These are phyloP conservation scores for Colinus virginianus DNA, from an alignment of 2,113 vertebrate species.

Conservation along the genomic window DNA sequence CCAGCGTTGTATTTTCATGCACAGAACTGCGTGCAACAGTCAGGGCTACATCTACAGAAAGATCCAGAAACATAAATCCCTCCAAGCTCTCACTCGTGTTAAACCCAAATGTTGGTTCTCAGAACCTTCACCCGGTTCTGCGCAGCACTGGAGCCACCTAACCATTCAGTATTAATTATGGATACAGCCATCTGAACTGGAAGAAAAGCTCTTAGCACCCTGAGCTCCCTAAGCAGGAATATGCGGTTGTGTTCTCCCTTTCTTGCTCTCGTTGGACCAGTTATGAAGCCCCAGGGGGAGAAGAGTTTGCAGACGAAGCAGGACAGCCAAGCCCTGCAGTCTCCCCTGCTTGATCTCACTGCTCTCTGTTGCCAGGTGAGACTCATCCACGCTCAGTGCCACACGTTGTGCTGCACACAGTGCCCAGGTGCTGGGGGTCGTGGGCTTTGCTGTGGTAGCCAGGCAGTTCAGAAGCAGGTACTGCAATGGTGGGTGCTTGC, in stretches of 20 bases:
- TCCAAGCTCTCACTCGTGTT: not conserved
- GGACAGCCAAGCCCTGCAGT: not conserved
- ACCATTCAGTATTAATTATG: not conserved
- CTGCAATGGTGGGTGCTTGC: not conserved
- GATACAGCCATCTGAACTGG: not conserved
- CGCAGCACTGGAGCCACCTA: not conserved
- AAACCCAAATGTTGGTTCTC: not conserved
- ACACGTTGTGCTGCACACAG: accelerated
- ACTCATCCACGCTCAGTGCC: accelerated
- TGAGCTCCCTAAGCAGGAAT: not conserved
- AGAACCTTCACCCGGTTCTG: not conserved
- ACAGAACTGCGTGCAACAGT: not conserved
- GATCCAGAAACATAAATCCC: not conserved
- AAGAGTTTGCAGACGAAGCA: not conserved
- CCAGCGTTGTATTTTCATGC: not conserved
- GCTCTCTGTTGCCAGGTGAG: not conserved
- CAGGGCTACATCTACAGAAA: not conserved
- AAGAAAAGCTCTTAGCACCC: not conserved
- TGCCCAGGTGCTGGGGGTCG: accelerated
- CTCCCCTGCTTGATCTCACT: not conserved
- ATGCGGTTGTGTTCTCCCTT: not conserved
- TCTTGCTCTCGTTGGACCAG: not conserved
- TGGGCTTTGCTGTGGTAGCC: not conserved
- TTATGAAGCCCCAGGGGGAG: not conserved
- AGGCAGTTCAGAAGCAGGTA: not conserved